Evolutionary conservation across 2,113 vertebrate species (phyloP).

Genomic region (Amphiprion ocellaris): DNA sequence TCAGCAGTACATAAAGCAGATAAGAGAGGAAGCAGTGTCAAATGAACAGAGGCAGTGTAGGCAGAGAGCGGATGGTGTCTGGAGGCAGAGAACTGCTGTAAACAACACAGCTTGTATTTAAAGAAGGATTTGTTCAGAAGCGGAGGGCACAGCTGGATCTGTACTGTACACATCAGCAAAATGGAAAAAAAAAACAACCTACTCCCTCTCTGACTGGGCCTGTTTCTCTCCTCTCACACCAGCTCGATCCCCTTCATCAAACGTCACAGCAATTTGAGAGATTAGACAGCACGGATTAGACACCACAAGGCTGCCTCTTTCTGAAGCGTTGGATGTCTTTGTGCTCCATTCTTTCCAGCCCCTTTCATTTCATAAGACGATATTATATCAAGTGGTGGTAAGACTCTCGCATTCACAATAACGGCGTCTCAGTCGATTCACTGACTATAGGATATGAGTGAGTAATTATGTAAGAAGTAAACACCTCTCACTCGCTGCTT

Average conservation of each 20-base stretch:
- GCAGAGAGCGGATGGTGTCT: constrained; percentile 61
- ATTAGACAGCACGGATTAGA: constrained; percentile 80
- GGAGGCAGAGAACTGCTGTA: constrained; percentile 62
- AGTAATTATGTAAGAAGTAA: constrained; percentile 81
- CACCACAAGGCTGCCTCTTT: constrained; percentile 72
- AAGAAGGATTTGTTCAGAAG: constrained; percentile 75
- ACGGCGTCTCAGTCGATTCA: constrained; percentile 63
- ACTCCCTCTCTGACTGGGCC: constrained; percentile 38
- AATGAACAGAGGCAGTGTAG: constrained; percentile 53
- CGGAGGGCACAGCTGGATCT: constrained; percentile 62
- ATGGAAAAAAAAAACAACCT: neutral
- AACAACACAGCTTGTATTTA: constrained; percentile 75
- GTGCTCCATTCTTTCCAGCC: constrained; percentile 74
- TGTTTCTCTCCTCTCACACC: constrained; percentile 48
- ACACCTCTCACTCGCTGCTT: constrained; percentile 61
- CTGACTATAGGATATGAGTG: constrained; percentile 55
- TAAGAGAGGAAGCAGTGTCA: constrained; percentile 73
- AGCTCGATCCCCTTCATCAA: constrained; percentile 72
- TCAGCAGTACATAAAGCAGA: constrained; percentile 71
- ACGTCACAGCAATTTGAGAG: constrained; percentile 82
- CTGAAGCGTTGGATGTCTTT: constrained; percentile 71
- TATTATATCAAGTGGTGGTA: constrained; percentile 75
- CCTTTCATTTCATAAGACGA: constrained; percentile 76
- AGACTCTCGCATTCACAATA: constrained; percentile 72
- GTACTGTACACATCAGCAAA: constrained; percentile 63